These are phyloP conservation scores for Spodoptera litura DNA, from an alignment of 1,140 invertebrate species.

Conservation along the genomic window DNA sequence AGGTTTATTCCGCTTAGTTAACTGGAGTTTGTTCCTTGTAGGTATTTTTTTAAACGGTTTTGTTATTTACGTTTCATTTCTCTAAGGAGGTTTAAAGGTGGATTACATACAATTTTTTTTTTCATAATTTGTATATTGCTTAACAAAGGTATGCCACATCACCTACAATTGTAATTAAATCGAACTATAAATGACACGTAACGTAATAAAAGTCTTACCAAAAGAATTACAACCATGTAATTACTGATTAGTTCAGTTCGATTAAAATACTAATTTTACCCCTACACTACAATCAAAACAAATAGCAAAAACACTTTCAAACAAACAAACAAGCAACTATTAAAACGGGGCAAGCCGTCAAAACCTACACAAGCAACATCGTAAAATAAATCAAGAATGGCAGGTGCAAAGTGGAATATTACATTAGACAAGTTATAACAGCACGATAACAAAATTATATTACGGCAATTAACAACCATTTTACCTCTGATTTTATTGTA, in stretches of 20 bases:
- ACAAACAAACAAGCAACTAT: background rate
- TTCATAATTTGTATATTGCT: too few relatives aligned
- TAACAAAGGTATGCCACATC: too few relatives aligned
- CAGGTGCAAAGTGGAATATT: slow-evolving; percentile 39
- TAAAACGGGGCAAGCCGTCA: background rate
- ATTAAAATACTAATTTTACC: background rate
- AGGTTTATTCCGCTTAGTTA: slow-evolving; percentile 51
- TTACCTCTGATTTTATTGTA: slow-evolving; percentile 59
- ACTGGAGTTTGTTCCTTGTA: slow-evolving; percentile 38
- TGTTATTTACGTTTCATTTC: background rate
- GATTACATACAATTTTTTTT: background rate
- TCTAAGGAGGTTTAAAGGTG: background rate
- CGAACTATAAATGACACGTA: too few relatives aligned
- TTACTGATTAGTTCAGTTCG: too few relatives aligned
- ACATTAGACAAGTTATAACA: slow-evolving; percentile 51
- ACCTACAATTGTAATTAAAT: too few relatives aligned
- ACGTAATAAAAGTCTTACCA: too few relatives aligned
- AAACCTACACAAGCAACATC: background rate
- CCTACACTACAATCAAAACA: background rate
- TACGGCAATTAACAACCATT: slow-evolving; percentile 59
- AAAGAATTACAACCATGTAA: too few relatives aligned
- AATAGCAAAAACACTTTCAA: background rate
- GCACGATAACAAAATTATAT: slow-evolving; percentile 59
- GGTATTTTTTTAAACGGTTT: slow-evolving; percentile 1
- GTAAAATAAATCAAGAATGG: slow-evolving; percentile 30